Percentiles rank a stretch among this genome's conserved stretches.
Evolutionary conservation across 2,113 vertebrate genomes (phyloP).

Genomic region (Oxyura jamaicensis): DNA sequence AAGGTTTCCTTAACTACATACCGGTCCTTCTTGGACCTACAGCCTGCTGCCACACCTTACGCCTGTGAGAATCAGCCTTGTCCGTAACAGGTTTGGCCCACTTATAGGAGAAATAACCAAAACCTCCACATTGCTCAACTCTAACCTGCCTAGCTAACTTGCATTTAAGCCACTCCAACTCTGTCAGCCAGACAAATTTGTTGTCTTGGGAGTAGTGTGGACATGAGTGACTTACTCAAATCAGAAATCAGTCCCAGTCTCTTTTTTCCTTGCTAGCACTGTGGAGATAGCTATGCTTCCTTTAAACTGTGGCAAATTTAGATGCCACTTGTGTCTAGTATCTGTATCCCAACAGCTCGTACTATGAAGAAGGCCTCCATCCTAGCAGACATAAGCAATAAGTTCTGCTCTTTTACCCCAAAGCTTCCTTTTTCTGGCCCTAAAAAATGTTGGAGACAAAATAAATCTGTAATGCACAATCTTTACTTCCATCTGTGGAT

Average conservation of each 20-base stretch:
- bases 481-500: neutral
- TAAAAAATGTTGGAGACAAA: neutral
- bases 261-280: neutral
- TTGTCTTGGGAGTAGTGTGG: neutral
- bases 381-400: neutral
- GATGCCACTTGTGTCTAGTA: neutral
- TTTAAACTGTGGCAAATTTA: neutral
- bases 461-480: neutral
- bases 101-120: too few species aligned
- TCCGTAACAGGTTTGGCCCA: neutral
- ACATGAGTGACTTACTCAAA: neutral
- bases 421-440: neutral
- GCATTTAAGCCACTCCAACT: neutral
- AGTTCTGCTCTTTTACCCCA: neutral
- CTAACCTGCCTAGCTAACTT: neutral
- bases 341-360: neutral
- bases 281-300: neutral
- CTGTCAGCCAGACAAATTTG: neutral
- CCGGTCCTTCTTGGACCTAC: too few species aligned
- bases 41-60: neutral
- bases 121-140: neutral
- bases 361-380: neutral
- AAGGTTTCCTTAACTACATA: neutral
- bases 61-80: neutral
- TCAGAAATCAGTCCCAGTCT: neutral